A percentile compares a stretch with the other conserved stretches of the same genome.
These are phyloP conservation scores for Delia radicum DNA, from an alignment of 1,140 invertebrate genomes.

Conservation along the genomic window DNA sequence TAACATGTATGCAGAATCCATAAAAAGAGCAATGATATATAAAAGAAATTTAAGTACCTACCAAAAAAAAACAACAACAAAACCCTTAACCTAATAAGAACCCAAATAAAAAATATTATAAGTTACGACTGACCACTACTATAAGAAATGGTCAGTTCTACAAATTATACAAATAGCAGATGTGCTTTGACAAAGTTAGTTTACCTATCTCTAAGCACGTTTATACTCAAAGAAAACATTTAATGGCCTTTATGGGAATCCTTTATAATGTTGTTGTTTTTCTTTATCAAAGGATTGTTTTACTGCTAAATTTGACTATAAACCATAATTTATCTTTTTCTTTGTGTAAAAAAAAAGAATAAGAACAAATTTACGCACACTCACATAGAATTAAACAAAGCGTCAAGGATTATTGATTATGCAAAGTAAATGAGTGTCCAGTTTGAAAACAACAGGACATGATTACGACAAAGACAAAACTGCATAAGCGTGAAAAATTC, in stretches of 20 bases:
- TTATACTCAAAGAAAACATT: neutral
- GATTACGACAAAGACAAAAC: neutral
- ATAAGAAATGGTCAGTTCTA: neutral
- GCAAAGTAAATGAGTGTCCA: constrained; percentile 44
- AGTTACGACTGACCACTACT: neutral
- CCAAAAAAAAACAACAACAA: neutral
- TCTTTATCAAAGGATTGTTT: constrained; percentile 44
- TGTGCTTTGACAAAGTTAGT: neutral
- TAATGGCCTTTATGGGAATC: neutral
- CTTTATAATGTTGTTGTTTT: neutral
- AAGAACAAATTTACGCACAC: neutral
- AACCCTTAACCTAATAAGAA: neutral
- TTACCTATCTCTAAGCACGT: neutral
- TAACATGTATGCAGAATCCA: neutral
- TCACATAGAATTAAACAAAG: constrained; percentile 23
- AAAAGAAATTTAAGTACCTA: constrained; percentile 6
- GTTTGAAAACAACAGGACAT: constrained; percentile 1
- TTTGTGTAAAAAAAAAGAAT: constrained; percentile 41
- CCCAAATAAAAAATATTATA: neutral
- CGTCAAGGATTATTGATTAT: constrained; percentile 56
- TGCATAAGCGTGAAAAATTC: neutral
- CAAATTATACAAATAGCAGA: too few species aligned
- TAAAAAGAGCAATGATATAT: constrained; percentile 6
- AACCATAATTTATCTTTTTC: constrained; percentile 57
- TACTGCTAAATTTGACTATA: constrained; percentile 54